Conservation (phyloP, 2,113 vertebrate species). For the Calidris pygmaea region DNA sequence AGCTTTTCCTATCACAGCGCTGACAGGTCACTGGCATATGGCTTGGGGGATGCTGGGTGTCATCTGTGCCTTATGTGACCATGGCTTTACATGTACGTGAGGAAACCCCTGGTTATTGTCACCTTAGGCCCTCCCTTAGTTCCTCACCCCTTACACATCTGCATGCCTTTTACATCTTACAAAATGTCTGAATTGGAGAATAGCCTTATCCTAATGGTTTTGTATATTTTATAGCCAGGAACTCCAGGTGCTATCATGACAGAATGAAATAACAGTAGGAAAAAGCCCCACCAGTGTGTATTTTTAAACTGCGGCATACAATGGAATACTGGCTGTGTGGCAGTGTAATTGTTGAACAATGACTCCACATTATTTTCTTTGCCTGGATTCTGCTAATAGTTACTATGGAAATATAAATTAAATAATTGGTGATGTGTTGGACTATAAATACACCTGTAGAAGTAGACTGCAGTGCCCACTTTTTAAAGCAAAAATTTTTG, state of each 20-base stretch:
- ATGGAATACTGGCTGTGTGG: background rate
- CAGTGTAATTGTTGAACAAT: background rate
- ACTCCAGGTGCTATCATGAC: background rate
- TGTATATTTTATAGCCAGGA: background rate
- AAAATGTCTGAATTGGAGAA: background rate
- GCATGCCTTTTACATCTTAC: background rate
- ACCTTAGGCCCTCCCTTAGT: background rate
- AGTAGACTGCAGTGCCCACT: background rate
- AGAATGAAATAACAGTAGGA: background rate
- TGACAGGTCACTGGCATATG: background rate
- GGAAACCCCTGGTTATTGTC: background rate
- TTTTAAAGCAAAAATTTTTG: background rate
- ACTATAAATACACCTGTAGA: conserved; percentile 31
- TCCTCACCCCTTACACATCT: background rate
- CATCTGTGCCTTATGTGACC: background rate
- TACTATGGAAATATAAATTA: conserved; percentile 47
- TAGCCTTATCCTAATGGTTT: background rate
- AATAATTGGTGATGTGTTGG: background rate
- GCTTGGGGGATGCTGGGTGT: background rate
- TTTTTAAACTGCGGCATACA: background rate
- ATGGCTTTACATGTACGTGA: background rate
- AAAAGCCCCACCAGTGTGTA: background rate
- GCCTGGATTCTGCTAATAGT: background rate
- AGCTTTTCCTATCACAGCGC: background rate
- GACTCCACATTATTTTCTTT: background rate